Evolutionary conservation across 1,140 invertebrate species (phyloP).

Genomic region (Venturia canescens): DNA sequence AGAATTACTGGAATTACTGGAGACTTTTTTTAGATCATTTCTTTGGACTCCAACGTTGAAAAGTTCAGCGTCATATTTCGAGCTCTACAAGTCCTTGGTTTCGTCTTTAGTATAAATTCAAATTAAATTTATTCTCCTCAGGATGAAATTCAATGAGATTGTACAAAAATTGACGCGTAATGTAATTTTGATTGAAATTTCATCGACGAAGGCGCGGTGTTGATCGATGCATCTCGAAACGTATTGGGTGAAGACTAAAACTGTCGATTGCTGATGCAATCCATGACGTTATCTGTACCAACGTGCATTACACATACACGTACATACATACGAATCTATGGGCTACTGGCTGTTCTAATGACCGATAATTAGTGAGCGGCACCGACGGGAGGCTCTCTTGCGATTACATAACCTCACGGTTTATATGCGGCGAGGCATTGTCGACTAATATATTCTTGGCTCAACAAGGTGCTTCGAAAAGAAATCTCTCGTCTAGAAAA

Average conservation of each 20-base stretch:
- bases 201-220: not conserved
- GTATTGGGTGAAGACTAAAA: conserved; percentile 4
- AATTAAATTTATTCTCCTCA: too few relatives aligned
- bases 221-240: not conserved
- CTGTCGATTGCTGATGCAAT: conserved; percentile 42
- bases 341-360: conserved; percentile 47
- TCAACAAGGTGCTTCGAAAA: conserved; percentile 14
- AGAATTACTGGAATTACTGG: too few relatives aligned
- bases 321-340: conserved; percentile 9
- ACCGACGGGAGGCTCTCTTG: not conserved
- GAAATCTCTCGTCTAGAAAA: not conserved
- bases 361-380: conserved; percentile 50
- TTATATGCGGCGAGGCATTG: not conserved
- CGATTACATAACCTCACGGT: not conserved
- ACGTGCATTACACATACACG: not conserved
- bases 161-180: too few relatives aligned
- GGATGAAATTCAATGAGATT: too few relatives aligned
- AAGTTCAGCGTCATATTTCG: too few relatives aligned
- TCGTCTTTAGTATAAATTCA: too few relatives aligned
- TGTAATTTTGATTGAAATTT: not conserved
- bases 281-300: not conserved
- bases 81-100: too few relatives aligned
- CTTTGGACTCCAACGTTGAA: too few relatives aligned
- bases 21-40: too few relatives aligned
- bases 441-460: conserved; percentile 30